Evolutionary conservation across 2,888 invertebrate species (phyloP), one percentile per base, ranked within the genome.

Genomic region (Kryphioiulus occultus): DNA sequence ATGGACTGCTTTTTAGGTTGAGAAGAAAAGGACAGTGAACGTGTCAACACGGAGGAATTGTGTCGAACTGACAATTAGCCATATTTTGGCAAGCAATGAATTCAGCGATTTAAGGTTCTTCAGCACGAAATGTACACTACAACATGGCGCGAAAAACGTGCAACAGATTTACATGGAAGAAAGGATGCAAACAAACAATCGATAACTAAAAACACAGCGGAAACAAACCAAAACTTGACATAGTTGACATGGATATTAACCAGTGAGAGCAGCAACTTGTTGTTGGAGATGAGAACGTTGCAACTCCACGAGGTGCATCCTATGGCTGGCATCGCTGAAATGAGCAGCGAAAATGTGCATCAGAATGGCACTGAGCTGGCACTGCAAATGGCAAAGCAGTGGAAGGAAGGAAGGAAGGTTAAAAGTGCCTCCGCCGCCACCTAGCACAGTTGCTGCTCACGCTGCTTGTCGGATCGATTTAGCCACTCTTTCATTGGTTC

Each of bases 381-480:
- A 78, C 78, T 78, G 78, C 78, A 78, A 78, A 78, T 78, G 78
- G 78, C 78, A 30, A 30, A 30, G 78, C 30, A 30, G 30, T 78
- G 30, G 30, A 78, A 78, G 78, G 78, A 78, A 78, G 78, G 78
- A 78, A 68, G 68, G 68, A 10, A 78, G 78, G 78, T 78, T 78
- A 78, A 78, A 78, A 30, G 78, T 78, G 78, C 78, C 78, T 78
- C 78, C 78, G 78, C 78, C 17, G 78, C 78, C 78, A 78, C 78
- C 78, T 78, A 78, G 78, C 78, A 78, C 78, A 78, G 78, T 78
- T 78, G 78, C 78, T 78, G 78, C 78, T 78, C 78, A 78, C 78
- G 78, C 78, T 78, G 78, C 78, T 78, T 78, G 4, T 15, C 78
- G 78, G 78, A 78, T 78, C 78, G 78, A 78, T 78, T 78, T 17